These are phyloP conservation scores for Diaprepes abbreviatus DNA, from an alignment of 2,888 invertebrate genomes.

Conservation along the genomic window DNA sequence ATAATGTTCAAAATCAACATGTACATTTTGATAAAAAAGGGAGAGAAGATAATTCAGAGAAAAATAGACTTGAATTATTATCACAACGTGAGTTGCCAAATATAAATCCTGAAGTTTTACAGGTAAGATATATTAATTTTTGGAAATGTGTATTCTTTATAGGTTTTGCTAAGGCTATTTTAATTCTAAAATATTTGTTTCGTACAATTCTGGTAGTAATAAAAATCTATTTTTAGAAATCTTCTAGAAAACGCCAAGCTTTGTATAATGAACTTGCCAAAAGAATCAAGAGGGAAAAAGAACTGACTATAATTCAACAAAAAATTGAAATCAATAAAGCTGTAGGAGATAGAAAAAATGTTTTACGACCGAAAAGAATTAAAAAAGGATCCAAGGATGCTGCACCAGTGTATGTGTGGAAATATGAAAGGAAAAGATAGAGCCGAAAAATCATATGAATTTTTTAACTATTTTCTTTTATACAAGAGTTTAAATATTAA, in stretches of 20 bases:
- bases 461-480: too few relatives aligned
- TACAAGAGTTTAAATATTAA: too few relatives aligned
- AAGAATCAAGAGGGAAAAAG: slow-evolving; percentile 82
- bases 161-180: too few relatives aligned
- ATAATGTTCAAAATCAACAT: slow-evolving; percentile 80
- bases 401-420: slow-evolving; percentile 85
- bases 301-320: slow-evolving; percentile 81
- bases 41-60: slow-evolving; percentile 73
- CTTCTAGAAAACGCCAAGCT: slow-evolving; percentile 74
- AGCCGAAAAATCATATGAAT: background rate
- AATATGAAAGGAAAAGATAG: slow-evolving; percentile 78
- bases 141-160: too few relatives aligned
- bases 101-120: slow-evolving; percentile 71
- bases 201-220: too few relatives aligned
- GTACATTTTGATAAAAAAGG: slow-evolving; percentile 80
- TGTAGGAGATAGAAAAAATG: slow-evolving; percentile 74
- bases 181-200: too few relatives aligned
- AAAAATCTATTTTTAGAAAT: slow-evolving; percentile 55
- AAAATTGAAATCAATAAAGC: slow-evolving; percentile 83
- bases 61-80: slow-evolving; percentile 77
- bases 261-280: slow-evolving; percentile 82
- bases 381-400: slow-evolving; percentile 75
- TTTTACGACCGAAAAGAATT: slow-evolving; percentile 76
- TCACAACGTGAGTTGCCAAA: slow-evolving; percentile 74
- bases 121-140: slow-evolving; percentile 52